Evolutionary conservation across 1,140 invertebrate species (phyloP), one percentile per base, ranked within the genome.

Genomic region (Muscidifurax raptorellus): DNA sequence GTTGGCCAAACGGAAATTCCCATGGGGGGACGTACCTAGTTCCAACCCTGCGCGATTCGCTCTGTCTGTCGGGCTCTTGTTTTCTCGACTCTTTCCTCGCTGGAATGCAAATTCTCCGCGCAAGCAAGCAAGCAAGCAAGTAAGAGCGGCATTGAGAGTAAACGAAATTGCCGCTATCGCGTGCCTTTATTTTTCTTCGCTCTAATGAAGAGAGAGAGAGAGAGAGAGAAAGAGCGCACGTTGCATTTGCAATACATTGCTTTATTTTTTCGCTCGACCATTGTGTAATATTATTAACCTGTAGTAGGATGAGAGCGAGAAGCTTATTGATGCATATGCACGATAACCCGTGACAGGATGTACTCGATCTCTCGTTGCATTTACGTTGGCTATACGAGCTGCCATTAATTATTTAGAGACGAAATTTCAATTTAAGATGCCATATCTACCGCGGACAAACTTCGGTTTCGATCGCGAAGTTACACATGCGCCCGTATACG

Each of bases 1-100:
- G 67, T 86, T 86, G 84, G 80, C 87, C 84, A 79, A 82, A 87
- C 82, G 86, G 85, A 88, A 88, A 86, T 86, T 86, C 86, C 78
- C 82, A 83, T 71, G 83, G 80, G 36, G 36, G 36, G 1, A 40
- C 7, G 9, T 69, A 82, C 75, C 79, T 78, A 59, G n/a, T n/a
- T n/a, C n/a, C n/a, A 5, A 59, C 52, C 18, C 47, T 52, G 0
- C 66, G 44, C 82, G 81, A 83, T 76, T 66, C 83, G 69, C 77
- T 83, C 71, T 80, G 81, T 83, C 71, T 81, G 72, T 40, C 86
- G 67, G 30, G n/a, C 72, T 82, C 69, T 74, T 76, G 80, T 76
- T 83, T 44, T 67, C 59, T 83, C 25, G 64, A 47, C 81, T 77
- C 28, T 59, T 83, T 83, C 44, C 76, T 69, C 72, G 36, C 5